phyloP scores from a whole-genome alignment of 1,140 invertebrate genomes.

The Megalopta genalis region DNA sequence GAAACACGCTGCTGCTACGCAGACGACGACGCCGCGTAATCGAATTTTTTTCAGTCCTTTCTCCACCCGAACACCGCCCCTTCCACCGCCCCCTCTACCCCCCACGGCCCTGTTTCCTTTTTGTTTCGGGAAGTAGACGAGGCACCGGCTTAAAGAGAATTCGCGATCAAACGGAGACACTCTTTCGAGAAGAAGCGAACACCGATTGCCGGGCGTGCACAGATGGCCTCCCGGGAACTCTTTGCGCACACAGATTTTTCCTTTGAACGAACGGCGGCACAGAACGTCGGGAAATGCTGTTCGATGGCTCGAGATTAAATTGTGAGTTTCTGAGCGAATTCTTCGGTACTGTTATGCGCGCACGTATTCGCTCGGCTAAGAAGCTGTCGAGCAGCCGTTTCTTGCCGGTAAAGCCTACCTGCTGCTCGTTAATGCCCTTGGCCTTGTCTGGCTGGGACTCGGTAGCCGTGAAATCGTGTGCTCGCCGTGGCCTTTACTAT shows the following conservation, averaged over 20 bases:
- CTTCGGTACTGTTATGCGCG: too few species aligned
- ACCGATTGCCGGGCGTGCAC: not conserved
- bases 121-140: not conserved
- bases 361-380: too few species aligned
- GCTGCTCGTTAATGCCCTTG: too few species aligned
- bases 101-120: not conserved
- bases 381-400: too few species aligned
- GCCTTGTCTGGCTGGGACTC: too few species aligned
- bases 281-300: not conserved
- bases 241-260: not conserved
- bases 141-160: not conserved
- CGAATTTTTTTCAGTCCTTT: not conserved
- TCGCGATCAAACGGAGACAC: not conserved
- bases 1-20: conserved; percentile 24
- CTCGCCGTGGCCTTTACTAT: too few species aligned
- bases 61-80: too few species aligned
- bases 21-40: conserved; percentile 10
- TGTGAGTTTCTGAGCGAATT: too few species aligned
- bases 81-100: not conserved
- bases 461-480: too few species aligned
- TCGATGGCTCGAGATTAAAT: not conserved
- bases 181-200: not conserved
- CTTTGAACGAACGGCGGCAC: not conserved
- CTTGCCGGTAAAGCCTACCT: too few species aligned
- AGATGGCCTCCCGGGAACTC: not conserved